Evolutionary conservation across 2,888 invertebrate genomes (phyloP).

Genomic region (Melolontha melolontha): DNA sequence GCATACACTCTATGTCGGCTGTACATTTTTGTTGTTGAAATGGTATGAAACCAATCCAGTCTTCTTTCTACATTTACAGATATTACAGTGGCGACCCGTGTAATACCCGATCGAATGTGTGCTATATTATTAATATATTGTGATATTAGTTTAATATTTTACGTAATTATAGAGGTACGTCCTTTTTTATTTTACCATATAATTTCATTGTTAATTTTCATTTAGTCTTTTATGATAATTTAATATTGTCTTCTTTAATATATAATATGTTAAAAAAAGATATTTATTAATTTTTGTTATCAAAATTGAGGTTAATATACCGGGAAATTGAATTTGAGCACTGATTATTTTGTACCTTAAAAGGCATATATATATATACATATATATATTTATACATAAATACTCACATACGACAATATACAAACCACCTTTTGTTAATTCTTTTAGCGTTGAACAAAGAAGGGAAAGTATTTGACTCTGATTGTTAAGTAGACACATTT

Average conservation of each 20-base stretch:
- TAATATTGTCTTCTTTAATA: background rate
- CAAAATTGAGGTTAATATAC: background rate
- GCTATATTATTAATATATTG: conserved; percentile 34
- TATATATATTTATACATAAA: no score
- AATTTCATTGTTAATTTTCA: background rate
- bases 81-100: conserved; percentile 23
- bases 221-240: background rate
- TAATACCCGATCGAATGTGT: conserved; percentile 33
- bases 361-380: no score
- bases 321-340: background rate
- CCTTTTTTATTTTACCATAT: background rate
- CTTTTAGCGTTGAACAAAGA: conserved; percentile 4
- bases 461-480: no score
- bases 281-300: no score
- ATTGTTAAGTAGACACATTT: background rate
- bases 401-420: no score
- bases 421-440: no score
- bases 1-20: conserved; percentile 23
- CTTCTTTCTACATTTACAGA: conserved; percentile 36
- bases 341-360: no score
- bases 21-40: conserved; percentile 42
- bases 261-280: background rate
- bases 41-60: conserved; percentile 22
- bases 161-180: conserved; percentile 30
- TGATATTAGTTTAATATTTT: conserved; percentile 30